phyloP scores from a whole-genome alignment of 2,888 invertebrate genomes.

The Phalera bucephala region DNA sequence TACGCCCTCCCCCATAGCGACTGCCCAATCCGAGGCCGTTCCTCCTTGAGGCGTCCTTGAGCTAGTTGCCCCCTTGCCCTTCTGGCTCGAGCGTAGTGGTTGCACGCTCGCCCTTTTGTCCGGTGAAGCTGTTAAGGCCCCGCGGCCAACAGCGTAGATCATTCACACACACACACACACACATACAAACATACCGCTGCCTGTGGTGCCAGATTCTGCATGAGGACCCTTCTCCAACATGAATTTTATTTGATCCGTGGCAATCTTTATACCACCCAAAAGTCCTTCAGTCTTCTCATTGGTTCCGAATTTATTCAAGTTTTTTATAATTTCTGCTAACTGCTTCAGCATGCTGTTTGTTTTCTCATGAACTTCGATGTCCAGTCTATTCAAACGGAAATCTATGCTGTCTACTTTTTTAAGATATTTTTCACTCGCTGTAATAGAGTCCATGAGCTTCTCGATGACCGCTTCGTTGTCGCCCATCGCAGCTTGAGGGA shows the following conservation, averaged over 20 bases:
- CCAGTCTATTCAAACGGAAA: slow-evolving; percentile 66
- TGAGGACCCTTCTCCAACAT: slow-evolving; percentile 39
- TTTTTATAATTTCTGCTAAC: slow-evolving; percentile 49
- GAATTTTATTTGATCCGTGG: slow-evolving; percentile 51
- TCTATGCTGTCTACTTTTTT: slow-evolving; percentile 75
- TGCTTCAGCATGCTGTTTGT: slow-evolving; percentile 63
- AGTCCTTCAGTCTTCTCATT: slow-evolving; percentile 45
- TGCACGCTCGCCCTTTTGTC: no score
- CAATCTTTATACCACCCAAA: slow-evolving; percentile 46
- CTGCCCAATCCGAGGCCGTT: no score
- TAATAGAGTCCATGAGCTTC: slow-evolving; percentile 66
- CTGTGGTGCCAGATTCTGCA: slow-evolving; percentile 5
- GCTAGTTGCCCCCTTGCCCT: no score
- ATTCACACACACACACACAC: no score
- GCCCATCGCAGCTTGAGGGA: slow-evolving; percentile 34
- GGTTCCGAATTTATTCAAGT: slow-evolving; percentile 29
- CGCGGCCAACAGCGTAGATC: no score
- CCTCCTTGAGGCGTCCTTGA: no score
- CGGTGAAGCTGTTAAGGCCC: no score
- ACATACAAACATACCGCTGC: slow-evolving; percentile 12
- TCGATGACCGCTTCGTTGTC: slow-evolving; percentile 69
- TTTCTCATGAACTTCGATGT: slow-evolving; percentile 74
- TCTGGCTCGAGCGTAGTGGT: no score
- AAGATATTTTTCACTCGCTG: slow-evolving; percentile 70
- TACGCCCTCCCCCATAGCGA: no score